Evolutionary conservation across 1,140 invertebrate species (phyloP).

Genomic region (Helicorthomorpha holstii): DNA sequence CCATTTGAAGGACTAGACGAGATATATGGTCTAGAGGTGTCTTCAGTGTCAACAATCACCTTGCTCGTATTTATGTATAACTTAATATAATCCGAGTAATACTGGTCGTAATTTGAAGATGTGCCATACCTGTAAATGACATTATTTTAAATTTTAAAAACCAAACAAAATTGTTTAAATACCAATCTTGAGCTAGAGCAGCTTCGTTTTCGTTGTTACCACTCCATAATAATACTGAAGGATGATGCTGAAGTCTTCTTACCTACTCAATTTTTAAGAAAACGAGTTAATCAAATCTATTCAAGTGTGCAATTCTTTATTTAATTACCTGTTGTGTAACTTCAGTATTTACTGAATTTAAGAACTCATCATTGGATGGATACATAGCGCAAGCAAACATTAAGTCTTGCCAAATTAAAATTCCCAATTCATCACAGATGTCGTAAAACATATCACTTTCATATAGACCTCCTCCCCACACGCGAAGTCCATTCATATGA

Average conservation of each 20-base stretch:
- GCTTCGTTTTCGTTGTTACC: conserved; percentile 98
- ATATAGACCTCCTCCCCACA: conserved; percentile 96
- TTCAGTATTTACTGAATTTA: conserved; percentile 55
- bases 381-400: conserved; percentile 98
- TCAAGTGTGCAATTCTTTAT: background rate
- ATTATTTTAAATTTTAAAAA: background rate
- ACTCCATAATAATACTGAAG: conserved; percentile 75
- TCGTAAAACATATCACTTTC: conserved; percentile 85
- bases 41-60: conserved; percentile 39
- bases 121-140: background rate
- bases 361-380: conserved; percentile 52
- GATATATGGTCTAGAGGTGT: conserved; percentile 47
- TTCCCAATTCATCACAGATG: conserved; percentile 14
- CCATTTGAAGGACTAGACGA: conserved; percentile 90
- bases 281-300: background rate
- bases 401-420: conserved; percentile 46
- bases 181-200: conserved; percentile 68
- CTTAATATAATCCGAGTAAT: conserved; percentile 59
- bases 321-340: conserved; percentile 49
- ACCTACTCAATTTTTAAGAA: no score
- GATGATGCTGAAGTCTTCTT: conserved; percentile 64
- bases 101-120: conserved; percentile 8
- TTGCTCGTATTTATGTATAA: conserved; percentile 68
- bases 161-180: conserved; percentile 3
- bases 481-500: conserved; percentile 84